Percentiles rank a stretch among this genome's conserved stretches.
These are phyloP conservation scores for Cetonia aurata DNA, from an alignment of 2,888 invertebrate genomes.

Conservation along the genomic window DNA sequence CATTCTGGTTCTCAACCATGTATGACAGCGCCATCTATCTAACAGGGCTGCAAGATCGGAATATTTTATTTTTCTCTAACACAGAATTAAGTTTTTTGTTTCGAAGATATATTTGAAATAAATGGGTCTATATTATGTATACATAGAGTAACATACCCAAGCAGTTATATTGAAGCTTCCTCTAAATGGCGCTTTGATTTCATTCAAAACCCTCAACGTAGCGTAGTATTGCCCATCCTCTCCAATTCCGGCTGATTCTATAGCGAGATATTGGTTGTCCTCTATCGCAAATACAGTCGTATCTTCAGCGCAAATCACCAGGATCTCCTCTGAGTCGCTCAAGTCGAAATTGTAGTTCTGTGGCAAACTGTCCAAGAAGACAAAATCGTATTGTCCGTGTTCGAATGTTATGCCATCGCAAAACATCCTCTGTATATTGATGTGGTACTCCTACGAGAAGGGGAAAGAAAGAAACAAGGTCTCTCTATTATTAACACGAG, in stretches of 20 bases:
- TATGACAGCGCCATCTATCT: no score
- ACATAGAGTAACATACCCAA: slow-evolving; percentile 17
- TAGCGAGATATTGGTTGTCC: slow-evolving; percentile 23
- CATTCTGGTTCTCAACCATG: no score
- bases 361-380: slow-evolving; percentile 35
- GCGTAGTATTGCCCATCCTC: slow-evolving; percentile 4
- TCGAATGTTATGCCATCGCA: slow-evolving; percentile 26
- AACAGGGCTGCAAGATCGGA: no score
- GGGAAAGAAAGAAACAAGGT: neutral
- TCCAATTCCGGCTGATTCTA: slow-evolving; percentile 14
- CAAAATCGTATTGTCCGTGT: slow-evolving; percentile 14
- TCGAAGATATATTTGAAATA: no score
- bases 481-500: neutral
- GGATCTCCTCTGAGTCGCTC: slow-evolving; percentile 17
- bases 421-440: slow-evolving; percentile 20
- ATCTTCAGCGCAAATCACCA: slow-evolving; percentile 15
- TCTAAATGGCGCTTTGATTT: slow-evolving; percentile 34
- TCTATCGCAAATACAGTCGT: slow-evolving; percentile 1
- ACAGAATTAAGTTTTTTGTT: no score
- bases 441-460: slow-evolving; percentile 28
- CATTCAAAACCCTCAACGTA: slow-evolving; percentile 4
- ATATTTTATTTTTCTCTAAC: no score
- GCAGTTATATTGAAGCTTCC: slow-evolving; percentile 34
- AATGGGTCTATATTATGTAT: neutral
- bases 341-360: slow-evolving; percentile 29